Conservation (phyloP, 2,888 invertebrate genomes). For the Machimus rusticus region DNA sequence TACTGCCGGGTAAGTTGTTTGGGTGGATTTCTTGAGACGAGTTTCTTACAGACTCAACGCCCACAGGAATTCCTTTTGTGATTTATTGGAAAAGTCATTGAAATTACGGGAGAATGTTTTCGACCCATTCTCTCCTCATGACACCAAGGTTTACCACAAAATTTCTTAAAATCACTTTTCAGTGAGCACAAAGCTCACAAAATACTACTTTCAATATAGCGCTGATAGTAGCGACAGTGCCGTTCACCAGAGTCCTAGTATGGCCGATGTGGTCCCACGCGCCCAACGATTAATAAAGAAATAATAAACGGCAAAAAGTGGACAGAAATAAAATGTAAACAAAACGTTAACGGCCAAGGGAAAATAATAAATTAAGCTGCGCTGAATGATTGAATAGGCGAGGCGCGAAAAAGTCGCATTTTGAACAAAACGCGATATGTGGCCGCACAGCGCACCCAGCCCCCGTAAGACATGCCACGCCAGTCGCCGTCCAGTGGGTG, state of each 20-base stretch:
- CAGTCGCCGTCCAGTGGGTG: not conserved
- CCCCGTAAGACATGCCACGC: not conserved
- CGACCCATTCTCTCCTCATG: not conserved
- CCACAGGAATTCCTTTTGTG: not conserved
- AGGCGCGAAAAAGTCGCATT: not conserved
- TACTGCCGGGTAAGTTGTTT: not conserved
- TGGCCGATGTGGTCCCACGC: not conserved
- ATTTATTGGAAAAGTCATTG: not conserved
- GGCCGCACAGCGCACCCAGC: not conserved
- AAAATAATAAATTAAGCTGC: constrained; percentile 6
- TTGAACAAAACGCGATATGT: not conserved
- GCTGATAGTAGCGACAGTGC: not conserved
- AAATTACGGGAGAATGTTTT: not conserved
- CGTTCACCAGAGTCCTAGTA: not conserved
- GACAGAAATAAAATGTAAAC: constrained; percentile 36
- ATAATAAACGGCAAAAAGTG: constrained; percentile 19
- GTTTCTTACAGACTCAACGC: not conserved
- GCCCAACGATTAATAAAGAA: constrained; percentile 8
- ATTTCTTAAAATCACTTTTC: not conserved
- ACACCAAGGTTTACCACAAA: not conserved
- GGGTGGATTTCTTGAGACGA: not conserved
- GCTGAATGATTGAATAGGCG: not conserved
- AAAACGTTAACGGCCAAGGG: constrained; percentile 6
- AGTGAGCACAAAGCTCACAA: not conserved
- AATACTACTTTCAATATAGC: not conserved